phyloP scores from a whole-genome alignment of 2,797 vertebrate genomes.

The Adrianichthys oophorus region DNA sequence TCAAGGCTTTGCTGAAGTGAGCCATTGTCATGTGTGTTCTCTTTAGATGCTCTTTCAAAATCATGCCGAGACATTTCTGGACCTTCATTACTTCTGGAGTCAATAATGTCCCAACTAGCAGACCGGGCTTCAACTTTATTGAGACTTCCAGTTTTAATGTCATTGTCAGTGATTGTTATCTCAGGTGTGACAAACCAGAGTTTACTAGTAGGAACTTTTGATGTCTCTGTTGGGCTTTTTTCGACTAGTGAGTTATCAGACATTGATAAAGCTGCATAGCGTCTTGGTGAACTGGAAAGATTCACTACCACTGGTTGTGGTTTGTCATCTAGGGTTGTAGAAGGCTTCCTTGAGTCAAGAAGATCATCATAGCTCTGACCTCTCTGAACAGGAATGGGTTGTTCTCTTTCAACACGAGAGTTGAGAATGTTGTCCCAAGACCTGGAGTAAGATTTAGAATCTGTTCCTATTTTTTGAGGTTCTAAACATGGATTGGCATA shows the following conservation, averaged over 20 bases:
- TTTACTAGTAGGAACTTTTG: constrained; percentile 75
- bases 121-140: constrained; percentile 79
- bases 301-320: constrained; percentile 93
- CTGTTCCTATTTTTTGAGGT: constrained; percentile 81
- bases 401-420: constrained; percentile 82
- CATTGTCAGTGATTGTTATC: constrained; percentile 98
- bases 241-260: constrained; percentile 94
- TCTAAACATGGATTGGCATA: constrained; percentile 85
- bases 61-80: constrained; percentile 64
- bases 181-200: constrained; percentile 95
- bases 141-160: constrained; percentile 81
- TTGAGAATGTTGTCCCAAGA: constrained; percentile 98
- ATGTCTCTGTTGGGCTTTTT: constrained; percentile 82
- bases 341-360: constrained; percentile 81
- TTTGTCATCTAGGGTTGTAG: constrained; percentile 79
- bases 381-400: constrained; percentile 82
- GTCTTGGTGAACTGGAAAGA: constrained; percentile 93
- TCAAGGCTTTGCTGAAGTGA: constrained; percentile 93
- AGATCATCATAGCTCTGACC: constrained; percentile 95
- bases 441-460: constrained; percentile 89
- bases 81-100: constrained; percentile 67
- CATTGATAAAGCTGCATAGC: constrained; percentile 94
- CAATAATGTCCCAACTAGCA: constrained; percentile 85
- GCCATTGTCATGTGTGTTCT: constrained; percentile 75
- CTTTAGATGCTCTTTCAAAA: constrained; percentile 74